Conservation (phyloP, 2,797 vertebrate species). For the Sardinella longiceps region DNA sequence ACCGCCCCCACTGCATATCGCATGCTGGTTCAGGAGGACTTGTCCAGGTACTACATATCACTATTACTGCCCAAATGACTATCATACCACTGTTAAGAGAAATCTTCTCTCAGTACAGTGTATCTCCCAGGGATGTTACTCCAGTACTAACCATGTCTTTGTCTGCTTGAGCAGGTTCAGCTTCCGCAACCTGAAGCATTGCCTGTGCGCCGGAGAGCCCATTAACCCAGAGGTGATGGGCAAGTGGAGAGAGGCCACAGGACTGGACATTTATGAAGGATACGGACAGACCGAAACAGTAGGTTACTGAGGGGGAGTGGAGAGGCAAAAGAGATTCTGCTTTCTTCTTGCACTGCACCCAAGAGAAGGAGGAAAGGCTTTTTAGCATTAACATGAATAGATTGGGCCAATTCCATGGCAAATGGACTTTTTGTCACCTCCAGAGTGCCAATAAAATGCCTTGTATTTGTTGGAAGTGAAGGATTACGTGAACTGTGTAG, state of each 20-base stretch:
- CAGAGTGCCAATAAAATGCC: too few relatives aligned
- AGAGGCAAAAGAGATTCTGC: not conserved
- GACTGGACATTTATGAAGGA: slow-evolving; percentile 81
- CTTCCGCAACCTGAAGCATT: slow-evolving; percentile 78
- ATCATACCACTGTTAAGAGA: not conserved
- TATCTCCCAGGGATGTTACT: not conserved
- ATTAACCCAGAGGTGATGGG: slow-evolving; percentile 79
- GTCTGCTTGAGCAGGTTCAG: slow-evolving; percentile 62
- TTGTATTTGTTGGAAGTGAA: too few relatives aligned
- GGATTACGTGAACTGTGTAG: too few relatives aligned
- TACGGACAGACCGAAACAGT: slow-evolving; percentile 87
- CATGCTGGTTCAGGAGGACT: slow-evolving; percentile 74
- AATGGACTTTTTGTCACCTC: too few relatives aligned
- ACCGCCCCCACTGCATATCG: slow-evolving; percentile 79
- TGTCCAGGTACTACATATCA: slow-evolving; percentile 64
- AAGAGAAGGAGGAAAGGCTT: too few relatives aligned
- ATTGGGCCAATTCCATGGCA: too few relatives aligned
- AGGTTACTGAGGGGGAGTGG: slow-evolving; percentile 37
- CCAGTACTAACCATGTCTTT: not conserved
- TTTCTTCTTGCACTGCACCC: too few relatives aligned
- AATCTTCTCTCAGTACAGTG: not conserved
- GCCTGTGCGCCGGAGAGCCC: slow-evolving; percentile 81
- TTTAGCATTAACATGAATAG: too few relatives aligned
- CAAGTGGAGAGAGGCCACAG: slow-evolving; percentile 75
- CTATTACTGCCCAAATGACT: not conserved